phyloP scores from a whole-genome alignment of 2,888 invertebrate species.

The Spatulosminthurus flaviceps region DNA sequence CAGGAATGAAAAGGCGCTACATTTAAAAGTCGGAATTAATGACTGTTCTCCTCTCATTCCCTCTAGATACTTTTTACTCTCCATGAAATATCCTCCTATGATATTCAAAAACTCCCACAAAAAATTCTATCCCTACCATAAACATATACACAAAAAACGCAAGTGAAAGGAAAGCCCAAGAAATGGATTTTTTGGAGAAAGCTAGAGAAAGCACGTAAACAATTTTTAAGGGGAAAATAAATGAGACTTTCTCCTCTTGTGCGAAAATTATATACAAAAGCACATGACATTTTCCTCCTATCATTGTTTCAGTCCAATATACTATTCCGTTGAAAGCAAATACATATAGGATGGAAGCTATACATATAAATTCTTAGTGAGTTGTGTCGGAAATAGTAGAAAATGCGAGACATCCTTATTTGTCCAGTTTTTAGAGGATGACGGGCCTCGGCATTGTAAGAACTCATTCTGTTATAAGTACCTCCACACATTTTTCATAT shows the following conservation, averaged over 20 bases:
- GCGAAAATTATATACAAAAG: too few species aligned
- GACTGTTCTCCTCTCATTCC: neutral
- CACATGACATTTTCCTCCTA: too few species aligned
- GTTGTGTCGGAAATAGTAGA: neutral
- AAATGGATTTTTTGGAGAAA: too few species aligned
- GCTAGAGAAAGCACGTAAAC: constrained; percentile 10
- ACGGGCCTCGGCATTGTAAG: too few species aligned
- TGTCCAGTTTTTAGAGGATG: constrained; percentile 7
- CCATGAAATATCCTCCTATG: neutral
- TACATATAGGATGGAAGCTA: neutral
- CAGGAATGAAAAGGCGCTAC: neutral
- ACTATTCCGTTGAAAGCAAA: too few species aligned
- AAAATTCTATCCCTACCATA: too few species aligned
- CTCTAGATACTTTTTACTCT: neutral
- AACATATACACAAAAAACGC: too few species aligned
- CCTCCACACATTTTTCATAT: too few species aligned
- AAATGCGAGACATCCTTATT: constrained; percentile 14
- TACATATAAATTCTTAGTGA: neutral
- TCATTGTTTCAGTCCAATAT: too few species aligned
- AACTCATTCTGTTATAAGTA: too few species aligned
- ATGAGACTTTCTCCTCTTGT: neutral
- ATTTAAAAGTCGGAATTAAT: constrained; percentile 18
- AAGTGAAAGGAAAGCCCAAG: too few species aligned
- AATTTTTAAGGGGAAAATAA: neutral
- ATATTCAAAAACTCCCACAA: too few species aligned